Base-by-base conservation (phyloP, 1,140 invertebrate genomes). In the Uloborus diversus region DNA sequence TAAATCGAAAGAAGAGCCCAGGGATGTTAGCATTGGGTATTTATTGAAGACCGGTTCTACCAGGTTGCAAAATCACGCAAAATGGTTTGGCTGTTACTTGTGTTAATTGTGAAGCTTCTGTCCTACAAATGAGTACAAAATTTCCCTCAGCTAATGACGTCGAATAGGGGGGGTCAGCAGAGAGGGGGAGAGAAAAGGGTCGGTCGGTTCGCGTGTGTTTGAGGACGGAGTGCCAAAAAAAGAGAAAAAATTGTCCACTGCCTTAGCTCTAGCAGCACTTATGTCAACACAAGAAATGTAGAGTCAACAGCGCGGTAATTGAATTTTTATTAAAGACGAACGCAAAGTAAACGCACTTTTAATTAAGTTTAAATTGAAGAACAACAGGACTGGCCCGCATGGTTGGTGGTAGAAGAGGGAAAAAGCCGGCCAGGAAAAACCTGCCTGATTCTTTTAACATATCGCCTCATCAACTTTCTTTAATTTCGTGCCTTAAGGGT, bases 351-450 rank as follows among this genome's bases (percentile, higher is more conserved):
- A 78, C 73, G 73, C 62, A 78, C 73, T 78, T 78, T 78, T 78
- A 78, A 78, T 78, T 78, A 78, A 78, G 73, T 78, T 78, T 78
- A 78, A 78, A 78, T 78, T 78, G 73, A 78, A 78, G 73, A 78
- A 78, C 73, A 78, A 78, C 73, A 78, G 73, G 73, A 78, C 61
- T 30, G 73, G 73, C 73, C 73, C 73, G 73, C 73, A 78, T 78
- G 61, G 28, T 51, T 56, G 47, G 47, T 30, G 62, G 32, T 33
- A 14, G 23, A 35, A 20, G 42, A 75, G 62, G 49, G 73, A 78
- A 78, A 66, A 78, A 78, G 62, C 61, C 33, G 73, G 23, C 27
- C 47, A 35, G 59, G 71, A 78, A 78, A 78, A 78, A 78, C 73
- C 73, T 78, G 61, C 47, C 61, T 51, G 61, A 78, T 78, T 78